Evolutionary conservation across 2,888 invertebrate species (phyloP).

Genomic region (Yponomeuta cagnagella): DNA sequence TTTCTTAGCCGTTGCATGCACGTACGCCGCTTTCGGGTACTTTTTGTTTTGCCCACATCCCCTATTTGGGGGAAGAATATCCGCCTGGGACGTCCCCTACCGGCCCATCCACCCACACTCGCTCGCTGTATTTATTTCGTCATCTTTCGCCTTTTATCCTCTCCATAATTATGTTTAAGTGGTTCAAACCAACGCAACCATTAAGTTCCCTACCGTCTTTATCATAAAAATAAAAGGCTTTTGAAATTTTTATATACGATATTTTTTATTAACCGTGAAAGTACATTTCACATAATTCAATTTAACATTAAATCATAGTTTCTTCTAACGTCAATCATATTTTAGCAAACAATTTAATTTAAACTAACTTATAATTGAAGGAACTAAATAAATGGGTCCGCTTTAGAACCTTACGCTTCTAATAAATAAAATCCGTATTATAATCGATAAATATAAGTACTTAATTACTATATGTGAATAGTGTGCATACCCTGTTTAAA

Average conservation of each 20-base stretch:
- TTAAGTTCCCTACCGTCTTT: no score
- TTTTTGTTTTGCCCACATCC: no score
- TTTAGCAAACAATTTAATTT: constrained; percentile 24
- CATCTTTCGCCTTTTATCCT: no score
- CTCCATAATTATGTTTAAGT: no score
- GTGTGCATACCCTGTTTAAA: constrained; percentile 1
- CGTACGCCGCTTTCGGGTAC: no score
- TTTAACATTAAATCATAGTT: constrained; percentile 43
- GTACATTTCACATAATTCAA: constrained; percentile 43
- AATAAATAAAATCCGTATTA: not conserved
- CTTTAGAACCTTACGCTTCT: not conserved
- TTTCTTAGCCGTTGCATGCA: no score
- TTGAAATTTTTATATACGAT: constrained; percentile 31
- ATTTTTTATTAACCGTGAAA: constrained; percentile 64
- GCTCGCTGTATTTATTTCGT: no score
- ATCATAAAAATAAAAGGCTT: no score
- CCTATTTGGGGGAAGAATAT: no score
- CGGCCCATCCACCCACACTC: no score
- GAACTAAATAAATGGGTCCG: not conserved
- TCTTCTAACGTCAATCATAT: constrained; percentile 29
- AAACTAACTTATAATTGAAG: constrained; percentile 11
- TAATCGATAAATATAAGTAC: not conserved
- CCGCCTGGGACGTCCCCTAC: no score
- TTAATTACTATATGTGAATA: not conserved
- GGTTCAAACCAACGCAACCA: no score